These are phyloP conservation scores for Epizoanthus fatuus DNA, from an alignment of 92 coral and sea anemone genomes.

Conservation along the genomic window DNA sequence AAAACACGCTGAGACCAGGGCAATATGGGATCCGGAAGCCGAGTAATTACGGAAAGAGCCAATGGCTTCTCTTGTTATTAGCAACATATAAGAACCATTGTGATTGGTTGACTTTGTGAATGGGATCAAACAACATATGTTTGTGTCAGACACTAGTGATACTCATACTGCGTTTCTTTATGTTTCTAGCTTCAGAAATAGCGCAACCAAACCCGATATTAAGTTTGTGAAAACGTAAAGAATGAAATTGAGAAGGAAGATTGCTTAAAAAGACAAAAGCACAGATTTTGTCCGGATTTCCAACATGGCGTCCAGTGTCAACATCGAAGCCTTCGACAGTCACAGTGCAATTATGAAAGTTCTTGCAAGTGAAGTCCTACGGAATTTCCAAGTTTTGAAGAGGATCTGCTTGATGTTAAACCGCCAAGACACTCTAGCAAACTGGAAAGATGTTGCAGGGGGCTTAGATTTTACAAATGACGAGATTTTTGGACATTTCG, in stretches of 20 bases:
- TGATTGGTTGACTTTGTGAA: not conserved
- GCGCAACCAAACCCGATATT: no score
- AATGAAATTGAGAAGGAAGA: not conserved
- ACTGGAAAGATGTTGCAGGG: conserved; percentile 50
- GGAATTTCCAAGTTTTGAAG: conserved; percentile 6
- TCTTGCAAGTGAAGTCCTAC: conserved; percentile 5
- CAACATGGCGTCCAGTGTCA: not conserved
- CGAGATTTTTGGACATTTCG: conserved; percentile 29
- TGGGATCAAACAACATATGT: not conserved
- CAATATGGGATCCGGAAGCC: no score
- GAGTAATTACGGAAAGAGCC: not conserved
- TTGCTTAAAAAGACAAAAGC: not conserved
- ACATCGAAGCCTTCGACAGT: not conserved
- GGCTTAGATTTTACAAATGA: conserved; percentile 26
- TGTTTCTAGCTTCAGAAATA: not conserved
- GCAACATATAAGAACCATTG: not conserved
- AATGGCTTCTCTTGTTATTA: not conserved
- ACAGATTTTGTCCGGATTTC: not conserved
- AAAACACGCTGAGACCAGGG: no score
- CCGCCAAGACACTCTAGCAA: conserved; percentile 24
- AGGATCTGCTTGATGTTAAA: conserved; percentile 36
- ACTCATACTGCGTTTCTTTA: not conserved
- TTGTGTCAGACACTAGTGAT: not conserved
- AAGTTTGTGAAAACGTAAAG: no score
- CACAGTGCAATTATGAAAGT: not conserved